Evolutionary conservation across 2,113 vertebrate genomes (phyloP).

Genomic region (Barbus barbus): DNA sequence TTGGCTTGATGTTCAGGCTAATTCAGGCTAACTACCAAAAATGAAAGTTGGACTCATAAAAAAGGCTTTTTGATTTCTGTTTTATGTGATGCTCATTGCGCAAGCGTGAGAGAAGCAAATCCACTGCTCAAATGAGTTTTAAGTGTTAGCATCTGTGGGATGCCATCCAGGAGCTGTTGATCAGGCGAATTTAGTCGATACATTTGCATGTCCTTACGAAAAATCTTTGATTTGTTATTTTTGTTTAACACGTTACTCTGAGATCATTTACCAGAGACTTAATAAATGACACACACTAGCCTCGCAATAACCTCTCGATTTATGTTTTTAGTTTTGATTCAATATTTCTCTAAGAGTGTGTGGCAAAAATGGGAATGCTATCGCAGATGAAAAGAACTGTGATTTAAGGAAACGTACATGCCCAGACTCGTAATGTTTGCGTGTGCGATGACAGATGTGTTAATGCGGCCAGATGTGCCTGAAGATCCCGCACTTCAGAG

Average conservation of each 20-base stretch:
- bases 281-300: background rate
- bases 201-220: slow-evolving; percentile 24
- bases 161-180: too few species aligned
- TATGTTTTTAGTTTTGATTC: too few species aligned
- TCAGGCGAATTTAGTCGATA: too few species aligned
- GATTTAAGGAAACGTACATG: background rate
- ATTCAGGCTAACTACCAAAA: too few species aligned
- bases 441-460: slow-evolving; percentile 5
- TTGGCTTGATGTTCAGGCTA: background rate
- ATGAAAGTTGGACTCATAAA: background rate
- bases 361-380: background rate
- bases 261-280: slow-evolving; percentile 57
- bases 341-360: background rate
- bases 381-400: background rate
- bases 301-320: too few species aligned
- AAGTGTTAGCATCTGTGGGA: too few species aligned
- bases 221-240: slow-evolving; percentile 53
- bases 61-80: slow-evolving; percentile 40
- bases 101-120: slow-evolving; percentile 1
- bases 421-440: background rate
- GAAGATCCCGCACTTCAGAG: background rate
- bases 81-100: slow-evolving; percentile 30
- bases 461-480: slow-evolving; percentile 11
- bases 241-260: slow-evolving; percentile 51
- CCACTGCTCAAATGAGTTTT: slow-evolving; percentile 17